phyloP scores from a whole-genome alignment of 1,140 invertebrate genomes.

The Cydia strobilella region DNA sequence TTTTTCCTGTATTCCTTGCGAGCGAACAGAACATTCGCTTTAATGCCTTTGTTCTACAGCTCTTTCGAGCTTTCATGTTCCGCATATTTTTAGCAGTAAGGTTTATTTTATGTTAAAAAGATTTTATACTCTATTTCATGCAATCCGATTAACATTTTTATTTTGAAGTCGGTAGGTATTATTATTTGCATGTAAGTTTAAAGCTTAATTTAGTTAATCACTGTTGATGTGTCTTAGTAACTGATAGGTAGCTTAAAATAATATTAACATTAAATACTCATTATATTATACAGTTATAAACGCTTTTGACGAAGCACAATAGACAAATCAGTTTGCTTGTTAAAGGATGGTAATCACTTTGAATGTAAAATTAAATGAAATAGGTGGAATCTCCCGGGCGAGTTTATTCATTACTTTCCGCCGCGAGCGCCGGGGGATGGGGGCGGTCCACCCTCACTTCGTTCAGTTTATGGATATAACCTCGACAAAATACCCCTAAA shows the following conservation, averaged over 20 bases:
- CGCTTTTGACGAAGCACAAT: conserved; percentile 23
- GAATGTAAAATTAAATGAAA: conserved; percentile 74
- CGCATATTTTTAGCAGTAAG: conserved; percentile 52
- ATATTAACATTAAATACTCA: conserved; percentile 21
- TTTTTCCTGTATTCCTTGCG: conserved; percentile 59
- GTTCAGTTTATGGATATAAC: conserved; percentile 79
- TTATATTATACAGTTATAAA: conserved; percentile 1
- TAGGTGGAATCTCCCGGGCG: conserved; percentile 59
- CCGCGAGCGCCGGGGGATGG: conserved; percentile 49
- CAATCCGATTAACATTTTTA: conserved; percentile 38
- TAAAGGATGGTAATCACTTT: conserved; percentile 69
- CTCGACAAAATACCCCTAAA: conserved; percentile 80
- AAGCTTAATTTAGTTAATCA: neutral
- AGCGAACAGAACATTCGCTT: conserved; percentile 70
- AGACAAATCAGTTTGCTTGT: conserved; percentile 61
- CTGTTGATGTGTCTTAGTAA: neutral
- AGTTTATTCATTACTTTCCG: conserved; percentile 79
- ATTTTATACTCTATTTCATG: conserved; percentile 49
- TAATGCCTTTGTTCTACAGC: conserved; percentile 75
- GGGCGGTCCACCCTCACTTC: conserved; percentile 51
- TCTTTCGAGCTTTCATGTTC: conserved; percentile 67
- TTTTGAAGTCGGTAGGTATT: neutral
- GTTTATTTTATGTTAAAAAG: conserved; percentile 51
- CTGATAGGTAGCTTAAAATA: neutral
- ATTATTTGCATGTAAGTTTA: neutral